Percentiles rank a stretch among this genome's conserved stretches.
Conservation (phyloP, 2,797 vertebrate genomes). For the Myotis daubentonii region DNA sequence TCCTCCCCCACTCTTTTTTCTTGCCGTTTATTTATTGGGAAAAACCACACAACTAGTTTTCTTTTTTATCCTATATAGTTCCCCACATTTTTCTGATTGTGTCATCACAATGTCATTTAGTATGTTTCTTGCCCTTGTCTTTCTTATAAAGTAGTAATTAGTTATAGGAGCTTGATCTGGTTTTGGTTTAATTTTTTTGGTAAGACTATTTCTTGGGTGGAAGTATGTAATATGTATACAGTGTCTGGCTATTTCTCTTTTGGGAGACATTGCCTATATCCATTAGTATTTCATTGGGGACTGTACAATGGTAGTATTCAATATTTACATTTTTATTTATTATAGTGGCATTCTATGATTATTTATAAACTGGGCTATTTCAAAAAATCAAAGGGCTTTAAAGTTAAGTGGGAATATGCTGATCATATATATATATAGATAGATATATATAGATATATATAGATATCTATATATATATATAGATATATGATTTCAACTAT, state of each 20-base stretch:
- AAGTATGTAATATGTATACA: background rate
- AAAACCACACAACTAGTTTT: background rate
- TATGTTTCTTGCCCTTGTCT: background rate
- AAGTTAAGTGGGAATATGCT: background rate
- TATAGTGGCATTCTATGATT: background rate
- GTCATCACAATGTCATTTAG: background rate
- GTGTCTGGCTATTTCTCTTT: background rate
- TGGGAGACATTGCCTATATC: background rate
- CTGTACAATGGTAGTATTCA: background rate
- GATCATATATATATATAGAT: background rate
- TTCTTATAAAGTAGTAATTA: slow-evolving; percentile 6
- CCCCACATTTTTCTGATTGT: background rate
- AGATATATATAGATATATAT: too few relatives aligned
- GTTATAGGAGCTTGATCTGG: background rate
- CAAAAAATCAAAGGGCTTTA: background rate
- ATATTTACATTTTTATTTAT: background rate
- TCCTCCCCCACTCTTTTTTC: background rate
- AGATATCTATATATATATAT: background rate
- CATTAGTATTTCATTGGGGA: background rate
- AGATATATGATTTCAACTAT: background rate
- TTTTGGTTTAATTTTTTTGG: background rate
- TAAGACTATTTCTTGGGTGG: slow-evolving; percentile 3
- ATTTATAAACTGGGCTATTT: background rate
- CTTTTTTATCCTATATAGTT: background rate
- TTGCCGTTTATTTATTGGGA: background rate